A percentile compares a stretch with the other conserved stretches of the same genome.
Conservation (phyloP, 2,888 invertebrate genomes). For the Cataglyphis livida region DNA sequence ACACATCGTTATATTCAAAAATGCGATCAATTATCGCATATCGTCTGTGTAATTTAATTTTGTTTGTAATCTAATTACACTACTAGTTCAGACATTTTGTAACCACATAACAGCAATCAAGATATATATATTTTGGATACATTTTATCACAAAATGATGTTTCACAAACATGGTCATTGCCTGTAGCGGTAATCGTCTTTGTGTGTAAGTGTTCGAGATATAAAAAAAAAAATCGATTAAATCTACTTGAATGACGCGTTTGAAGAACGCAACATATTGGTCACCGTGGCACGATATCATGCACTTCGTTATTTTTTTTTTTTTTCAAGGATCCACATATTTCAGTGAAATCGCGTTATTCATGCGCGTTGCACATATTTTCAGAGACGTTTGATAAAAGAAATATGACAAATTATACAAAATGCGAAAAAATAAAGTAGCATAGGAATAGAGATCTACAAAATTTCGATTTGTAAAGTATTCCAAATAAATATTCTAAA, state of each 20-base stretch:
- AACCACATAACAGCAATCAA: background rate
- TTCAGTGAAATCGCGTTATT: background rate
- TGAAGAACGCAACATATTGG: background rate
- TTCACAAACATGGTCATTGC: background rate
- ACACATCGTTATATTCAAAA: background rate
- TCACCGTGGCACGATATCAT: background rate
- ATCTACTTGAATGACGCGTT: background rate
- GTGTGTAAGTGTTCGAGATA: background rate
- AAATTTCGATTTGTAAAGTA: background rate
- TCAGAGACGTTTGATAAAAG: background rate
- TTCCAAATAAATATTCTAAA: background rate
- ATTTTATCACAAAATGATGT: background rate
- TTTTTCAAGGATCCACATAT: background rate
- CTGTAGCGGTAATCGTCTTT: background rate
- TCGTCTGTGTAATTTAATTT: background rate
- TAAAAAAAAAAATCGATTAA: background rate
- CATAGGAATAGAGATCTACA: background rate
- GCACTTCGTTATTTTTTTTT: background rate
- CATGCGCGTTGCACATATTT: background rate
- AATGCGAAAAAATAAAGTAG: background rate
- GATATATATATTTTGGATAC: background rate
- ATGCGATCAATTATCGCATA: conserved; percentile 24
- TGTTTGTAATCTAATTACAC: background rate
- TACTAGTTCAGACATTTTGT: conserved; percentile 3
- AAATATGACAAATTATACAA: background rate